Conservation (phyloP, 2,113 vertebrate genomes). For the Chionomys nivalis region DNA sequence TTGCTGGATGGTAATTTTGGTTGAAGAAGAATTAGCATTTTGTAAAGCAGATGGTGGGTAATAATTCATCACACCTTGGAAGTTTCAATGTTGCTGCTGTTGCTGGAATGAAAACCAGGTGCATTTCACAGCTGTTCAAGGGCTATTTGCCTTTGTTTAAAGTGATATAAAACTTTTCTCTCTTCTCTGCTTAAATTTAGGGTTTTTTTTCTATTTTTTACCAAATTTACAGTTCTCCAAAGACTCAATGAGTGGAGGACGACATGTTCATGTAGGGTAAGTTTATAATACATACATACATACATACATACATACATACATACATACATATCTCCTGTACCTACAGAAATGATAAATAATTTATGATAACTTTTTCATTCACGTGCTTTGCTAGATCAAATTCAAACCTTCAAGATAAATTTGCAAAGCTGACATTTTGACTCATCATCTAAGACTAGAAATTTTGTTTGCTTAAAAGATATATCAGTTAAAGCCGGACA, state of each 20-base stretch:
- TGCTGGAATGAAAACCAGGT: constrained; percentile 67
- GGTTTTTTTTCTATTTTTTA: not conserved
- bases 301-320: not conserved
- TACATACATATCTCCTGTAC: not conserved
- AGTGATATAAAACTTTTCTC: constrained; percentile 55
- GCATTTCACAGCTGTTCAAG: constrained; percentile 71
- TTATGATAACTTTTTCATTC: constrained; percentile 19
- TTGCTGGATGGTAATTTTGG: constrained; percentile 76
- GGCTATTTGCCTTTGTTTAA: constrained; percentile 57
- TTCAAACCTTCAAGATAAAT: constrained; percentile 38
- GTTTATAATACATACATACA: not conserved
- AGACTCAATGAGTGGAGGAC: not conserved
- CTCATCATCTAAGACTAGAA: constrained; percentile 34
- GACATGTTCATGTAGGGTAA: not conserved
- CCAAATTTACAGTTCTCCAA: constrained; percentile 27
- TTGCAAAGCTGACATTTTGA: constrained; percentile 50
- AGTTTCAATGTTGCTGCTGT: constrained; percentile 48
- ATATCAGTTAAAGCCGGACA: not conserved
- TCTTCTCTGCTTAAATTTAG: constrained; percentile 33
- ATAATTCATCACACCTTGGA: constrained; percentile 74
- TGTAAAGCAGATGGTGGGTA: constrained; percentile 77
- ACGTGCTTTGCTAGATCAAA: constrained; percentile 37
- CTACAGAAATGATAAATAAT: constrained; percentile 29
- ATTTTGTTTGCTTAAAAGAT: no score
- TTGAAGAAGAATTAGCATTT: constrained; percentile 74